Evolutionary conservation across 2,797 vertebrate genomes (phyloP).

Genomic region (Sphenopsis melanotis): DNA sequence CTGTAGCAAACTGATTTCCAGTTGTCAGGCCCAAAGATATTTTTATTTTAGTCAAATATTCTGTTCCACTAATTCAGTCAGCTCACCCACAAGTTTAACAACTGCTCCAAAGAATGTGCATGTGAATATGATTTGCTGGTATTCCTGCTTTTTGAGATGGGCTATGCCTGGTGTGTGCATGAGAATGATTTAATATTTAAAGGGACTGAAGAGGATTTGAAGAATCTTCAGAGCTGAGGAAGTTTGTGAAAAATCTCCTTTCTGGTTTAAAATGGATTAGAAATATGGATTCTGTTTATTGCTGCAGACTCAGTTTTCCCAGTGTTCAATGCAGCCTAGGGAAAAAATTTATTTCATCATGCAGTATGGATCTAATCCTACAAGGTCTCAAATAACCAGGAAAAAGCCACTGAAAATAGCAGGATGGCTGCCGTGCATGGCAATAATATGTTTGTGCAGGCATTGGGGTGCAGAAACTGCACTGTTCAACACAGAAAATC

Average conservation of each 20-base stretch:
- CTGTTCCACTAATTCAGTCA: neutral
- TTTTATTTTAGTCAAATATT: slow-evolving; percentile 30
- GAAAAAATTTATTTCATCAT: neutral
- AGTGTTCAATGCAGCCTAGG: neutral
- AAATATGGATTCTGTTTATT: neutral
- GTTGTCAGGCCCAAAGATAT: neutral
- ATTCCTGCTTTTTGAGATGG: neutral
- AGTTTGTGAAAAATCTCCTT: neutral
- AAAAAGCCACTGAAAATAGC: neutral
- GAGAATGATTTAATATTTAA: slow-evolving; percentile 26
- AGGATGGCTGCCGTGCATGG: neutral
- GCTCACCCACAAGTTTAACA: neutral
- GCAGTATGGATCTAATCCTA: neutral
- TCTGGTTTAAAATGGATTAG: slow-evolving; percentile 21
- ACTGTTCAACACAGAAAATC: neutral
- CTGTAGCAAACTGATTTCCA: slow-evolving; percentile 1
- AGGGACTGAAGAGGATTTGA: neutral
- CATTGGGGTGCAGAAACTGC: neutral
- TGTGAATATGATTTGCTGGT: neutral
- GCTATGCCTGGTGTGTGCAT: neutral
- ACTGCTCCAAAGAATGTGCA: neutral
- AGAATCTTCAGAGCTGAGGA: neutral
- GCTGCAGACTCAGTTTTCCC: neutral
- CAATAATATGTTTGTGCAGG: fast-evolving
- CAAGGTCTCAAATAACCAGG: neutral